Evolutionary conservation across 2,113 vertebrate species (phyloP).

Genomic region (Bucco capensis): DNA sequence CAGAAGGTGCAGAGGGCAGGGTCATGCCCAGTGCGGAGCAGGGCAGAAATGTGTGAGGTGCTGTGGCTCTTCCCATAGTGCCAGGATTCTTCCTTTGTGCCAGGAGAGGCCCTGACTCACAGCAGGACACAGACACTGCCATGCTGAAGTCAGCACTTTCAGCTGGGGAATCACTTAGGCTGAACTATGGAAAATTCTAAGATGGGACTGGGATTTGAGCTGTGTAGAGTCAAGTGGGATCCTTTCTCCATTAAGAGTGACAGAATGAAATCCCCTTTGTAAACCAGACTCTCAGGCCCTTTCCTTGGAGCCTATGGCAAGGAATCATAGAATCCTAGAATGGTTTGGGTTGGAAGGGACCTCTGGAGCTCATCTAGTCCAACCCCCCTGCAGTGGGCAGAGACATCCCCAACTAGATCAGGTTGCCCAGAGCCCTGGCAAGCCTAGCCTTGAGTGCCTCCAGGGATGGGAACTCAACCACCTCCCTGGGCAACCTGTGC

Average conservation of each 20-base stretch:
- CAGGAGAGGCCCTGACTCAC: rapidly evolving
- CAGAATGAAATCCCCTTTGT: background rate
- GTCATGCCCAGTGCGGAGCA: rapidly evolving
- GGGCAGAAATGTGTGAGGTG: background rate
- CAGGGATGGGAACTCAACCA: too few relatives aligned
- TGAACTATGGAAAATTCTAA: background rate
- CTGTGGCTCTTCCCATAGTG: rapidly evolving
- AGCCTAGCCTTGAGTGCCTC: too few relatives aligned
- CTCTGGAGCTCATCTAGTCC: too few relatives aligned
- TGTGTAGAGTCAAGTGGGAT: background rate
- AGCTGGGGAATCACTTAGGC: too few relatives aligned
- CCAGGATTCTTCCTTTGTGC: background rate
- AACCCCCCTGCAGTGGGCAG: too few relatives aligned
- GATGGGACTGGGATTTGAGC: background rate
- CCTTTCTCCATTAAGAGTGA: background rate
- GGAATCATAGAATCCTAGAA: too few relatives aligned
- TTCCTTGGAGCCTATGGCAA: background rate
- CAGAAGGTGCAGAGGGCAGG: background rate
- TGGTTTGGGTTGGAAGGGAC: too few relatives aligned
- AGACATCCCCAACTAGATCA: too few relatives aligned
- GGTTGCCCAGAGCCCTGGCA: too few relatives aligned
- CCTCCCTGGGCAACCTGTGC: too few relatives aligned
- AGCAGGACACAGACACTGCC: too few relatives aligned
- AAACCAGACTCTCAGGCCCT: background rate
- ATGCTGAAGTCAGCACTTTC: background rate